These are phyloP conservation scores for Aphis craccivora DNA, from an alignment of 1,140 invertebrate species.

Conservation along the genomic window DNA sequence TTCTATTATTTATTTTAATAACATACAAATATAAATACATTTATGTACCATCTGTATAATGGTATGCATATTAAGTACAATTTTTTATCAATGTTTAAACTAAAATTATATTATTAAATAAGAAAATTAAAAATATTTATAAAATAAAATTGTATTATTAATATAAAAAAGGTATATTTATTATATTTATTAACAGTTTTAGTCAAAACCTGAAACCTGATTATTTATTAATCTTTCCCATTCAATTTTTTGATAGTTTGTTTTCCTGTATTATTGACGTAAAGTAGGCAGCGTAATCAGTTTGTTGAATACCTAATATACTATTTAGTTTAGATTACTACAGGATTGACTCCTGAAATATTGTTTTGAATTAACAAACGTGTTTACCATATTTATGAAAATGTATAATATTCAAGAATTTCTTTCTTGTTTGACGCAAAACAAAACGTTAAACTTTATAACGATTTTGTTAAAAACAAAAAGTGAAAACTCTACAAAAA, in stretches of 20 bases:
- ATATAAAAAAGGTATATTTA: background rate
- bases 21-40: no score
- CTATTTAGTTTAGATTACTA: background rate
- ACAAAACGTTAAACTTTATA: slow-evolving; percentile 3
- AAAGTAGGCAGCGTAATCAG: background rate
- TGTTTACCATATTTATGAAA: background rate
- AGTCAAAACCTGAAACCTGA: no score
- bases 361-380: background rate
- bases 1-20: no score
- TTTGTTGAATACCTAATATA: background rate
- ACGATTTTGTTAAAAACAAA: slow-evolving; percentile 8
- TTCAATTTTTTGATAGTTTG: background rate
- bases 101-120: background rate
- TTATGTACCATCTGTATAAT: background rate
- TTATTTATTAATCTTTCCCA: background rate
- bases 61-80: background rate
- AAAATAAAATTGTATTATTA: background rate
- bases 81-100: background rate
- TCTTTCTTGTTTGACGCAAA: background rate
- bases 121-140: background rate
- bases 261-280: background rate
- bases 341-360: background rate
- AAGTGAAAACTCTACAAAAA: background rate
- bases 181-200: no score
- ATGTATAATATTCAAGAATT: background rate